Base-by-base conservation (phyloP, 2,797 vertebrate species). In the Melopsittacus undulatus region DNA sequence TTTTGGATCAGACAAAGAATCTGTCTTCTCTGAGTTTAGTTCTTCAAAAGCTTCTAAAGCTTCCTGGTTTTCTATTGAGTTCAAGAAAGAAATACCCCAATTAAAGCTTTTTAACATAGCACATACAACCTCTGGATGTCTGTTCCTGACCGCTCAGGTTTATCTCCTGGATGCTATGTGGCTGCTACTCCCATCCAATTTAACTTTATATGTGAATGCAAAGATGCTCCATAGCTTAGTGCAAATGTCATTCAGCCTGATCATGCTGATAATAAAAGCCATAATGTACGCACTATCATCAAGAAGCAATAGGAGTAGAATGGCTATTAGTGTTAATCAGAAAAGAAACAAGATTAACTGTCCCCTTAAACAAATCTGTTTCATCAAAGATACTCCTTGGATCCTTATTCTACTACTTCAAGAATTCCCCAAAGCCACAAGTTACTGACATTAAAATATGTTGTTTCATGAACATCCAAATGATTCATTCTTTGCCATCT, bases 401-500 rank as follows among this genome's bases (percentile, higher is more conserved):
- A 92, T 83, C 86, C 40, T 81, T 56, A 72, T 49, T 91, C 34
- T 77, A 56, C 72, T 92, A 63, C 74, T 94, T 57, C 15, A 80
- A 89, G 78, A 87, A 95, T n/a, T 91, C 74, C 56, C 64, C 38
- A 93, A 95, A 93, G 79, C 83, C 94, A 95, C 81, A 95, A 66
- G 34, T 76, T 81, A 96, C 72, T 38, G 78, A 91, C 69, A 90
- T 29, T 86, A 67, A 93, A 94, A 77, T 52, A 86, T 45, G 68
- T n/a, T 32, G 56, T 90, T 92, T 92, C 84, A 91, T 69, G 83
- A 66, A 67, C 54, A 66, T 90, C 82, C 84, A 94, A 90, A 88
- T 91, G 90, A 97, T 90, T 96, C 93, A 96, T 83, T 94, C 89
- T 89, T 89, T 94, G 90, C 87, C 94, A 91, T 95, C 87, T 87